A percentile compares a stretch with the other conserved stretches of the same genome.
Evolutionary conservation across 2,113 vertebrate species (phyloP).

Genomic region (Eublepharis macularius): DNA sequence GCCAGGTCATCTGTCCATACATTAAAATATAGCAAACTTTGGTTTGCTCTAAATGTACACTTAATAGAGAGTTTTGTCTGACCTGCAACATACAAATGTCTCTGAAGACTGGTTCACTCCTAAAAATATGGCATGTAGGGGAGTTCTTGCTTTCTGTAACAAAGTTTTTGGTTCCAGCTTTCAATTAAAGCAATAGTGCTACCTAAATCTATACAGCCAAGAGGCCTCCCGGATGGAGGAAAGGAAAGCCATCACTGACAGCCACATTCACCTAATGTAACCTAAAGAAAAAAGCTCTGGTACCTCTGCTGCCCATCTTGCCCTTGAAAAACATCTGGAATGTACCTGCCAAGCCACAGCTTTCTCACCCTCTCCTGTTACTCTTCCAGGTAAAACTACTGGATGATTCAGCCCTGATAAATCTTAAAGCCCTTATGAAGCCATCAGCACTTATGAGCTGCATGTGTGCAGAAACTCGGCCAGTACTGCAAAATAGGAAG

Average conservation of each 20-base stretch:
- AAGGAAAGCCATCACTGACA: background rate
- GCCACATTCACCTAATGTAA: background rate
- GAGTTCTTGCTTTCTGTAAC: too few relatives aligned
- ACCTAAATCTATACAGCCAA: background rate
- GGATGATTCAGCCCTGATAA: background rate
- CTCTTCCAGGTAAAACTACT: background rate
- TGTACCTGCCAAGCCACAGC: background rate
- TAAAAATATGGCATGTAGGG: background rate
- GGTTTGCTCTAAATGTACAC: background rate
- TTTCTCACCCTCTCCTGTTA: too few relatives aligned
- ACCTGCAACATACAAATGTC: background rate
- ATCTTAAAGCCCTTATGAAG: too few relatives aligned
- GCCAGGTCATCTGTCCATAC: background rate
- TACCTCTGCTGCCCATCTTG: background rate
- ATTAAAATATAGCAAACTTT: background rate
- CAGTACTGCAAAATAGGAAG: background rate
- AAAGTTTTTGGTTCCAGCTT: background rate
- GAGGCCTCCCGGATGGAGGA: background rate
- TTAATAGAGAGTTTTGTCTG: background rate
- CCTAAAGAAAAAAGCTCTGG: background rate
- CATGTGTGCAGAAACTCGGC: background rate
- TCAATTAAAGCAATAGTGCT: background rate
- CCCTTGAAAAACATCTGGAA: background rate
- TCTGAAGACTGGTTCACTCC: background rate
- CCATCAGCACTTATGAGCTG: background rate